Conservation (phyloP, 2,888 invertebrate species). For the Pristionchus arcanus region DNA sequence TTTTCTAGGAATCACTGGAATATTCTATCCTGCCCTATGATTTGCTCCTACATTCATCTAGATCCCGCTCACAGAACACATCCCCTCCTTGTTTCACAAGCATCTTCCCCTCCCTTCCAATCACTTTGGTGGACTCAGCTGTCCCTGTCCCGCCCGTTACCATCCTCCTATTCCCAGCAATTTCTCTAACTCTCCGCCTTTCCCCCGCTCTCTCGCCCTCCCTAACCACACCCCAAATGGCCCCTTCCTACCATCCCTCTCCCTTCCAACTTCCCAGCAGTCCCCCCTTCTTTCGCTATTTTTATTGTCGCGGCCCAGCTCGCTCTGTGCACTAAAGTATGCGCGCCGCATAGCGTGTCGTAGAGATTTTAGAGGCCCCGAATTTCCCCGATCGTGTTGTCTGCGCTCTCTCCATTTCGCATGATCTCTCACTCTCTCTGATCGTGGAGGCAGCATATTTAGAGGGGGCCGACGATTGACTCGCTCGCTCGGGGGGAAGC, state of each 20-base stretch:
- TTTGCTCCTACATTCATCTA: no score
- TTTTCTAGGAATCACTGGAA: neutral
- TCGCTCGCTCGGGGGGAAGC: neutral
- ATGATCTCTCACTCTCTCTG: neutral
- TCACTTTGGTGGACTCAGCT: conserved; percentile 6
- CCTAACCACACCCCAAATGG: neutral
- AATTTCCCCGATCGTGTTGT: neutral
- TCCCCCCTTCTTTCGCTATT: neutral
- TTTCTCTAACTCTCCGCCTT: neutral
- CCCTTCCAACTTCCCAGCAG: neutral
- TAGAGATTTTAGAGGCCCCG: conserved; percentile 36
- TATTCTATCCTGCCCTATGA: no score
- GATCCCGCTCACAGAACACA: no score
- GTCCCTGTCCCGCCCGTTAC: neutral
- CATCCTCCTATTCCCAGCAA: neutral
- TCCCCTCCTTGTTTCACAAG: conserved; percentile 6
- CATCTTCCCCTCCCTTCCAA: neutral
- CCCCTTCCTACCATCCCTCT: neutral
- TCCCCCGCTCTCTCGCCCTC: neutral
- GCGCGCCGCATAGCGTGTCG: conserved; percentile 28
- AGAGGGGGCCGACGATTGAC: neutral
- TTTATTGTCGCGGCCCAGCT: conserved; percentile 6
- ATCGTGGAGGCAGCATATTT: neutral
- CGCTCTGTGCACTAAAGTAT: conserved; percentile 11
- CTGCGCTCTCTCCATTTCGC: neutral